A percentile compares a stretch with the other conserved stretches of the same genome.
Conservation (phyloP, 2,797 vertebrate genomes). For the Esox lucius region DNA sequence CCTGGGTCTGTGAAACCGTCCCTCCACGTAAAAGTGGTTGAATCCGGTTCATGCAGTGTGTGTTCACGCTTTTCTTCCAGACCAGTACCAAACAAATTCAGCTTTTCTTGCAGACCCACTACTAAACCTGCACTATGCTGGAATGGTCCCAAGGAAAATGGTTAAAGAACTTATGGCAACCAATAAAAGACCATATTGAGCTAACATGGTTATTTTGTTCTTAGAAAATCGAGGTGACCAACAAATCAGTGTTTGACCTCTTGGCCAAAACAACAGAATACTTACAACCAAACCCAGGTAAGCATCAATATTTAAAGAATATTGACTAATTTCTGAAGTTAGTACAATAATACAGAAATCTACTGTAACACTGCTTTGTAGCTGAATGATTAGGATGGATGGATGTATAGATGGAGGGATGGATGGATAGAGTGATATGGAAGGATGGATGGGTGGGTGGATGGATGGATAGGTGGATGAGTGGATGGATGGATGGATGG, state of each 20-base stretch:
- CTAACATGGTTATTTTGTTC: conserved; percentile 41
- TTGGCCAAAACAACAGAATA: conserved; percentile 92
- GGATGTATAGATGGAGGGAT: no score
- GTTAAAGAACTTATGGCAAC: neutral
- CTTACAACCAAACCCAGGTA: conserved; percentile 97
- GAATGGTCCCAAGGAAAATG: neutral
- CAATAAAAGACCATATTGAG: neutral
- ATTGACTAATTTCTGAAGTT: neutral
- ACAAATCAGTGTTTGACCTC: conserved; percentile 89
- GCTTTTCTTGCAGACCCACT: neutral
- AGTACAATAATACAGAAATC: neutral
- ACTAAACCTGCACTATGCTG: neutral
- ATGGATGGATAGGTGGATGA: no score
- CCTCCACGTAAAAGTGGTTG: neutral
- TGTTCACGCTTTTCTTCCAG: neutral
- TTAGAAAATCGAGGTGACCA: conserved; percentile 93
- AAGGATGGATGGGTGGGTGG: neutral
- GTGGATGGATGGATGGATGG: no score
- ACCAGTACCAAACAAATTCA: neutral
- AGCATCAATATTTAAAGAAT: neutral
- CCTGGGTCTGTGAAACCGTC: neutral
- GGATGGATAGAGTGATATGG: no score
- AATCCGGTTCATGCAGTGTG: neutral
- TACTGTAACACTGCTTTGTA: neutral
- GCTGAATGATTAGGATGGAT: neutral